phyloP scores from a whole-genome alignment of 2,113 vertebrate species.

The Phalacrocorax carbo region DNA sequence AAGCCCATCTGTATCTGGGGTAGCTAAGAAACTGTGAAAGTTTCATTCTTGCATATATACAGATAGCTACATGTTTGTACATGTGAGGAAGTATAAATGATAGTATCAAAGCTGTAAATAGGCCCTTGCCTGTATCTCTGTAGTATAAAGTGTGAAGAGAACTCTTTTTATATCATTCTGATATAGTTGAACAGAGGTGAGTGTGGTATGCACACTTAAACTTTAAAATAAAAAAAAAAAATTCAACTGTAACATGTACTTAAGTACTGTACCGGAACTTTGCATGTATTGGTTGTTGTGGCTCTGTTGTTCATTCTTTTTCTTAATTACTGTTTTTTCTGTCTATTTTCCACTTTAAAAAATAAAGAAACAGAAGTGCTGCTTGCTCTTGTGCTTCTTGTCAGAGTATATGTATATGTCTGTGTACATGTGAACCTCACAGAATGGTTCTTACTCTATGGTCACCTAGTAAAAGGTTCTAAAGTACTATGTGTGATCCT shows the following conservation, averaged over 20 bases:
- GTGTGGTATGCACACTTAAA: not conserved
- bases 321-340: not conserved
- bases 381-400: not conserved
- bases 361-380: not conserved
- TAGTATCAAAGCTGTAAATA: not conserved
- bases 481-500: not conserved
- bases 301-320: not conserved
- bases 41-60: not conserved
- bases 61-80: not conserved
- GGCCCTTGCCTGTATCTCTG: not conserved
- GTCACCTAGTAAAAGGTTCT: not conserved
- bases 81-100: not conserved
- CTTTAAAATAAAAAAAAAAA: not conserved
- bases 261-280: not conserved
- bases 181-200: not conserved
- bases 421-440: rapidly evolving
- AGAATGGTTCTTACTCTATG: not conserved
- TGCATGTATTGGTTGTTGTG: not conserved
- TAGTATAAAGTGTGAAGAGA: not conserved
- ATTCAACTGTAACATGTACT: rapidly evolving
- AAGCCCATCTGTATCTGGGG: not conserved
- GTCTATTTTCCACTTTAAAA: not conserved
- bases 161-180: not conserved
- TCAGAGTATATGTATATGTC: not conserved
- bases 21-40: not conserved